Base-by-base conservation (phyloP, 2,113 vertebrate species). In the Cephalopterus ornatus region DNA sequence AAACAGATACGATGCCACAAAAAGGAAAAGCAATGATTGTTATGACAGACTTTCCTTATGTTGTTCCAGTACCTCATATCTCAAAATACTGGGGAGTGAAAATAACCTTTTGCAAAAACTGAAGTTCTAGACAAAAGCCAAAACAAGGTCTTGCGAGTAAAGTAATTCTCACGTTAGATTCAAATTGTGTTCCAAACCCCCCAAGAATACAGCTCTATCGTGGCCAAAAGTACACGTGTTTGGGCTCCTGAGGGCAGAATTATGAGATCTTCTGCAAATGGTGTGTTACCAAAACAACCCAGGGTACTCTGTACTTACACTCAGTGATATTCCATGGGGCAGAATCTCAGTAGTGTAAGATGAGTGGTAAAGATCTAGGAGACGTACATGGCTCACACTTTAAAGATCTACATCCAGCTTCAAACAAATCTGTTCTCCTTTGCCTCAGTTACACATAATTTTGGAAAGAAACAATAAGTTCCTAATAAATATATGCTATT, bases 11-110 rank as follows among this genome's bases (percentile, higher is more conserved):
- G 62, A 74, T 74, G 71, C 47, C 58, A 66, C 30, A 77, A 26
- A 82, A 62, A 74, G 66, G 76, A 92, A 92, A 76, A 73, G 62
- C 75, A 77, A 5, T 32, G 23, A 73, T 88, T 93, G 88, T 88
- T 32, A 44, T 35, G 46, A 56, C 59, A 67, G 62, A 37, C 7
- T 72, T 63, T 56, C 37, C 56, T 56, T 9, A 8, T 30, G 58
- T 49, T 5, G 0, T 47, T 85, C 23, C 33, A 63, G 2, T 41
- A 55, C 73, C 82, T 47, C 42, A 7, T 39, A 58, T 24, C 41
- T 90, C 42, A 80, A 53, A 90, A 74, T 28, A 14, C 9, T 26
- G 18, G 15, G 28, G 22, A 30, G 2, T 52, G 53, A 73, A 77
- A 77, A 12, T 7, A 23, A 39, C 6, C 58, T 68, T 87, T 89